Conservation (phyloP, 2,888 invertebrate genomes). For the Dryadula phaetusa region DNA sequence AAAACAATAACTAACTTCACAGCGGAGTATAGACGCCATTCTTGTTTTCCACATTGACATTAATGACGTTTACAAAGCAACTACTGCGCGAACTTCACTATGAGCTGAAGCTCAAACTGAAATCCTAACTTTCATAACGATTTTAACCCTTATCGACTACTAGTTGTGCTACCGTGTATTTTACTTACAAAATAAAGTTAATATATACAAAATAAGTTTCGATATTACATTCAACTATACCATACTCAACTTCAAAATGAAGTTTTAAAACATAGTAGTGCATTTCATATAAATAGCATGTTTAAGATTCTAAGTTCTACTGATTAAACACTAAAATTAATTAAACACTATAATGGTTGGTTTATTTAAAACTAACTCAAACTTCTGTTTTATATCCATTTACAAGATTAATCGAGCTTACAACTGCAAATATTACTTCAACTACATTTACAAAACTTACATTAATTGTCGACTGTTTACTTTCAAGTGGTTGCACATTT, state of each 20-base stretch:
- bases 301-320: background rate
- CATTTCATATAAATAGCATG: background rate
- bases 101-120: background rate
- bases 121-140: background rate
- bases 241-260: background rate
- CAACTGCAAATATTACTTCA: slow-evolving; percentile 20
- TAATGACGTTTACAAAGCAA: slow-evolving; percentile 9
- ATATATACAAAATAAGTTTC: too few species aligned
- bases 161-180: too few species aligned
- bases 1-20: slow-evolving; percentile 22
- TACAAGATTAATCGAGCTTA: slow-evolving; percentile 15
- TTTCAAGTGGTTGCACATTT: slow-evolving; percentile 31
- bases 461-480: slow-evolving; percentile 27
- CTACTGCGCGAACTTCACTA: slow-evolving; percentile 14
- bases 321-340: background rate
- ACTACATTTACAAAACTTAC: slow-evolving; percentile 30
- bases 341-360: background rate
- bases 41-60: slow-evolving; percentile 9
- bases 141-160: too few species aligned
- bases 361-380: background rate
- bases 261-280: background rate
- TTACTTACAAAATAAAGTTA: too few species aligned
- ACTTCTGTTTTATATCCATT: slow-evolving; percentile 9
- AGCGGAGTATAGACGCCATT: slow-evolving; percentile 25
- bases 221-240: too few species aligned